A percentile compares a stretch with the other conserved stretches of the same genome.
Conservation (phyloP, 2,113 vertebrate species). For the Narcine bancroftii region DNA sequence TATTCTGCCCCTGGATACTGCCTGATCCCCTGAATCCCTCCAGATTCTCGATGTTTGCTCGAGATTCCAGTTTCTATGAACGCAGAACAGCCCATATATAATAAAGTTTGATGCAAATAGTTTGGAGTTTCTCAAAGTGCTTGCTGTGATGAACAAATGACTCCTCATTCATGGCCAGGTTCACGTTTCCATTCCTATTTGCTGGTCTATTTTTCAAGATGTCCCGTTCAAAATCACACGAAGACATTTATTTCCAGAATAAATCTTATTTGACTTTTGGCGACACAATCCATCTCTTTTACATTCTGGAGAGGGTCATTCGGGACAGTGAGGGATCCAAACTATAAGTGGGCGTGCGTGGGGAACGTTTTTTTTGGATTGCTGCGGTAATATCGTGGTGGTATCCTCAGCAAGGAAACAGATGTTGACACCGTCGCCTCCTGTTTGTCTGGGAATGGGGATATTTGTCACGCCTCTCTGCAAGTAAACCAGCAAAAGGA, state of each 20-base stretch:
- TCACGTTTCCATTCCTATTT: constrained; percentile 58
- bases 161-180: neutral
- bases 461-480: constrained; percentile 66
- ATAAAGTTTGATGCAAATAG: neutral
- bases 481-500: constrained; percentile 64
- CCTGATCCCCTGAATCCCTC: too few relatives aligned
- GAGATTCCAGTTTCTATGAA: too few relatives aligned
- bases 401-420: constrained; percentile 95
- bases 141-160: neutral
- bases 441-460: constrained; percentile 76
- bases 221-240: constrained; percentile 47
- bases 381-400: constrained; percentile 73
- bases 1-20: too few relatives aligned
- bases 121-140: neutral
- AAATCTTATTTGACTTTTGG: neutral
- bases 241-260: neutral
- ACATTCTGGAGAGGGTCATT: neutral
- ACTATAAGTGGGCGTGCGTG: constrained; percentile 40
- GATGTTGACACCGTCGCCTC: constrained; percentile 84
- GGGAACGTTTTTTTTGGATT: constrained; percentile 85
- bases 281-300: neutral
- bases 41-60: too few relatives aligned
- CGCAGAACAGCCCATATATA: neutral
- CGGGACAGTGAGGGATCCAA: neutral
- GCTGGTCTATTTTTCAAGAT: constrained; percentile 51